Evolutionary conservation across 2,797 vertebrate species (phyloP).

Genomic region (Melanotaenia trifasciata): DNA sequence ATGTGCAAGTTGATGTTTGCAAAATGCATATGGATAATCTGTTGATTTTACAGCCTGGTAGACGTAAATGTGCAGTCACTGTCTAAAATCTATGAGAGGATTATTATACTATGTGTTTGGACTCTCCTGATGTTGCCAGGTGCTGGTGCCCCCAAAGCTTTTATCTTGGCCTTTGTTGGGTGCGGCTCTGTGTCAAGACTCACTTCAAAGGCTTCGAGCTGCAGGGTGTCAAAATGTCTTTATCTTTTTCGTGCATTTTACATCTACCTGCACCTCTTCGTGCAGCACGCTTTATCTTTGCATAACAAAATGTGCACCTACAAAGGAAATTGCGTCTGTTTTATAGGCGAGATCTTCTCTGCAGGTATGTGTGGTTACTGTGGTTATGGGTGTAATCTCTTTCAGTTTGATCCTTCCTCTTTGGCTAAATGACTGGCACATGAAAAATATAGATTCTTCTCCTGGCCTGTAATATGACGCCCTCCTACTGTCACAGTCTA

Average conservation of each 20-base stretch:
- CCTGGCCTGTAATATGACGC: background rate
- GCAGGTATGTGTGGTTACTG: conserved; percentile 58
- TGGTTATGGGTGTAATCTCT: conserved; percentile 47
- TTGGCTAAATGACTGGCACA: background rate
- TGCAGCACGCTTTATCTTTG: conserved; percentile 39
- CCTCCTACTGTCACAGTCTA: conserved; percentile 14
- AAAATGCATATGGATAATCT: conserved; percentile 6
- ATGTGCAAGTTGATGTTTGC: background rate
- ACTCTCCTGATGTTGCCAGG: conserved; percentile 32
- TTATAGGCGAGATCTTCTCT: conserved; percentile 45
- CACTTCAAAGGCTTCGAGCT: conserved; percentile 54
- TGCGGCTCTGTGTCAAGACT: conserved; percentile 44
- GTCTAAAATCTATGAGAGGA: conserved; percentile 3
- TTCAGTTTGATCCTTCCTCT: conserved; percentile 15
- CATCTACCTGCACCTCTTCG: conserved; percentile 39
- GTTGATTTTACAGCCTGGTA: background rate
- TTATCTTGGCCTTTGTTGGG: conserved; percentile 41
- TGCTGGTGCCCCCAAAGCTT: conserved; percentile 21
- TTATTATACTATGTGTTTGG: conserved; percentile 14
- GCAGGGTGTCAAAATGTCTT: conserved; percentile 40
- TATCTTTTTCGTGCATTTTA: conserved; percentile 25
- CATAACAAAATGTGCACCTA: conserved; percentile 25
- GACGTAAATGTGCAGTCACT: background rate
- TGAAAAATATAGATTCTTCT: background rate
- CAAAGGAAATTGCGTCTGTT: conserved; percentile 53